phyloP scores from a whole-genome alignment of 1,140 invertebrate species.

The Polyergus mexicanus region DNA sequence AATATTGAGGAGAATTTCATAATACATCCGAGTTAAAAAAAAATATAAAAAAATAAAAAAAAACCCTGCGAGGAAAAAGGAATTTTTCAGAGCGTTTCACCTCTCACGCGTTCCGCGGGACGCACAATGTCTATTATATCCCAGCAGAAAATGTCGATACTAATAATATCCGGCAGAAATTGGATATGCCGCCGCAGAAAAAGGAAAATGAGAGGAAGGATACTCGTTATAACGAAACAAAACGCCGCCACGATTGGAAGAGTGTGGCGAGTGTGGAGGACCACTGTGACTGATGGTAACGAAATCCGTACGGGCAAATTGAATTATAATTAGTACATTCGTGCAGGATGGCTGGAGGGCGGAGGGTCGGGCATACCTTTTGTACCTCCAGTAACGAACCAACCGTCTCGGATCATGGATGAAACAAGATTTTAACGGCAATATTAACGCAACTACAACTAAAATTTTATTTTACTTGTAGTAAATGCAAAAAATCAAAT shows the following conservation, averaged over 20 bases:
- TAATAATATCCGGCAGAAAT: slow-evolving; percentile 55
- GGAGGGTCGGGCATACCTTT: slow-evolving; percentile 41
- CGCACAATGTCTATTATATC: slow-evolving; percentile 63
- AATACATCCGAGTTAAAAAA: slow-evolving; percentile 41
- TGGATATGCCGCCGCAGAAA: slow-evolving; percentile 44
- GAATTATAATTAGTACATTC: slow-evolving; percentile 70
- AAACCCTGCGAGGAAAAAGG: slow-evolving; percentile 45
- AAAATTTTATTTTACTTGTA: slow-evolving; percentile 23
- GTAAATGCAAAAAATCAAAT: slow-evolving; percentile 28
- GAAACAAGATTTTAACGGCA: slow-evolving; percentile 53
- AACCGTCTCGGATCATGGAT: slow-evolving; percentile 19
- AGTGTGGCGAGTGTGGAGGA: slow-evolving; percentile 32
- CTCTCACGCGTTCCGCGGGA: slow-evolving; percentile 22
- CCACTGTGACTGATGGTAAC: slow-evolving; percentile 67
- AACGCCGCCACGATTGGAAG: slow-evolving; percentile 45
- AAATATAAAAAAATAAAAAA: slow-evolving; percentile 49
- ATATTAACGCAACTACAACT: slow-evolving; percentile 27
- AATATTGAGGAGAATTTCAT: slow-evolving; percentile 49
- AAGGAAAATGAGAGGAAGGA: slow-evolving; percentile 54
- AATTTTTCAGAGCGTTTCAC: slow-evolving; percentile 45
- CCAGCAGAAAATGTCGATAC: slow-evolving; percentile 56
- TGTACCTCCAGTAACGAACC: slow-evolving; percentile 61
- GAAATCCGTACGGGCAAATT: slow-evolving; percentile 64
- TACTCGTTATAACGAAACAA: slow-evolving; percentile 67
- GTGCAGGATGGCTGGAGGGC: slow-evolving; percentile 20